Base-by-base conservation (phyloP, 2,113 vertebrate species). In the Ranitomeya imitator region DNA sequence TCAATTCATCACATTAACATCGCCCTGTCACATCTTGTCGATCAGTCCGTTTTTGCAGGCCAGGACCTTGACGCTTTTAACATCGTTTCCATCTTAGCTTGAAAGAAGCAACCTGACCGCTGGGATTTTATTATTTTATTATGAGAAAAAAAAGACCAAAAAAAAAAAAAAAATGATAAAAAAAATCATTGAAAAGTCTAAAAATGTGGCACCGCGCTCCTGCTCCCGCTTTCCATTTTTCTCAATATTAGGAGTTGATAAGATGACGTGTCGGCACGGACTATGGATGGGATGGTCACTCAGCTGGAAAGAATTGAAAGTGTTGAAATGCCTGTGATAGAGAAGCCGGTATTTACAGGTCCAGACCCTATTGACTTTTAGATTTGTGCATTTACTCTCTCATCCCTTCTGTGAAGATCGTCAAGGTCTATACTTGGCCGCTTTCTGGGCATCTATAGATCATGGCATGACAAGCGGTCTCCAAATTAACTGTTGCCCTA, bases 1-100 rank as follows among this genome's bases (percentile, higher is more conserved):
- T 69, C 51, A 80, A 87, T 87, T 80, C 51, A 80, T 87, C 86
- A 80, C 86, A 78, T 80, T 87, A 87, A 55, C 74, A 59, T 86
- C 76, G 10, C 31, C 57, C 77, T 79, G 77, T 71, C 86, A 87
- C 86, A 71, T 79, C 51, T 71, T 31, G 77, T 79, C 61, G 63
- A 73, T 80, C 51, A 37, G 63, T 65, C 37, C 26, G 15, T 65
- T 80, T 45, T 57, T 80, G 55, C 51, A 71, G 61, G 77, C n/a
- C 51, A 55, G 65, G 63, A 87, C 61, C 23, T 87, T 80, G 51
- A 71, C 57, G 60, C 45, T 26, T 79, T 86, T 65, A 76, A 77
- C 71, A 77, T 85, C 10, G 7, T 71, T 55, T 85, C 71, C 19
- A 85, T 85, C 54, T 73, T 51, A 21, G 23, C 2, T 45, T 26